Evolutionary conservation across 2,888 invertebrate genomes (phyloP).

Genomic region (Lycophotia porphyrea): DNA sequence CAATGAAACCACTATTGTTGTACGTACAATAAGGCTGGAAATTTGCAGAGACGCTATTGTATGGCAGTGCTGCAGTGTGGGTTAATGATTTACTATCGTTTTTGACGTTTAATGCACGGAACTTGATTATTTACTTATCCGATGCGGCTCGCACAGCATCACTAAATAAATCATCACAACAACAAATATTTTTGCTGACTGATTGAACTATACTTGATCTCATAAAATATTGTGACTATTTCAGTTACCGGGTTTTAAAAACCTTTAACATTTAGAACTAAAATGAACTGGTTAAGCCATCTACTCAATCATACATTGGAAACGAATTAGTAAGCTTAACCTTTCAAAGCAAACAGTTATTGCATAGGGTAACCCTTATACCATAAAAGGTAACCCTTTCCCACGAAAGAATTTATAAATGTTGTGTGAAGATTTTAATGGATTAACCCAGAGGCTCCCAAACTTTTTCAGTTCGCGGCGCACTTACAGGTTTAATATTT

Average conservation of each 20-base stretch:
- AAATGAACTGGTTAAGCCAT: neutral
- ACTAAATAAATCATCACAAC: constrained; percentile 34
- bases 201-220: constrained; percentile 3
- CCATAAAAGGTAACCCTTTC: neutral
- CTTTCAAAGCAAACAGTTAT: neutral
- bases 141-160: constrained; percentile 13
- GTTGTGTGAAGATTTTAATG: neutral
- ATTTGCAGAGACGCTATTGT: constrained; percentile 72
- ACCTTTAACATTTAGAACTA: too few species aligned
- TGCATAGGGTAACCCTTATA: neutral
- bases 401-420: neutral
- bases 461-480: too few species aligned
- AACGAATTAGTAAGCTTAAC: neutral
- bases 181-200: constrained; percentile 20
- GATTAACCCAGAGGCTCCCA: too few species aligned
- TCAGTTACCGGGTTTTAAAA: neutral
- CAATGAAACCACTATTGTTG: constrained; percentile 81
- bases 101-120: constrained; percentile 53
- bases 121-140: constrained; percentile 51
- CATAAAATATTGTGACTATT: neutral
- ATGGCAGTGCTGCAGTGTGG: constrained; percentile 67
- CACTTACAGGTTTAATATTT: too few species aligned
- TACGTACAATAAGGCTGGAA: constrained; percentile 71
- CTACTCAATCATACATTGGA: neutral
- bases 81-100: constrained; percentile 62